These are phyloP conservation scores for Macrosteles quadrilineatus DNA, from an alignment of 1,140 invertebrate genomes.

Conservation along the genomic window DNA sequence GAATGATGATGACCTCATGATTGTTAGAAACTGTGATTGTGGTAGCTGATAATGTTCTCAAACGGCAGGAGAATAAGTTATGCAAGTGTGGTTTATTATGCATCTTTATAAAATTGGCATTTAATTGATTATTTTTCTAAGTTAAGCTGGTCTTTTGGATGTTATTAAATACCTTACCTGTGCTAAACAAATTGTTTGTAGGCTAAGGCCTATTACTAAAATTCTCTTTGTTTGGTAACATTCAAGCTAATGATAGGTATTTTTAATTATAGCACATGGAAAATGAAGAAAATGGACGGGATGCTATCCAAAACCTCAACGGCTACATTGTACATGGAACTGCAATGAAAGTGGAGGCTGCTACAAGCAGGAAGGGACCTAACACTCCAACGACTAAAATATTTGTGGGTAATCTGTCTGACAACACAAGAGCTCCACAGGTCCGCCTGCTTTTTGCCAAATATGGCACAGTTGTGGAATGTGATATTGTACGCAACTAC, in stretches of 20 bases:
- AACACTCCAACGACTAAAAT: slow-evolving; percentile 86
- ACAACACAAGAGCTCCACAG: slow-evolving; percentile 84
- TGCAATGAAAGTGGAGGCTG: slow-evolving; percentile 89
- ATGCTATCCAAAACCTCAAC: slow-evolving; percentile 90
- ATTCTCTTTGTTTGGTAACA: slow-evolving; percentile 6
- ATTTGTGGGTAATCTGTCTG: slow-evolving; percentile 86
- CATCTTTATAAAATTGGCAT: no score
- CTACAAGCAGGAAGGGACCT: slow-evolving; percentile 79
- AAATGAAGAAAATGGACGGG: slow-evolving; percentile 85
- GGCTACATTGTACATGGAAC: slow-evolving; percentile 83
- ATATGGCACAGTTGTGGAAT: slow-evolving; percentile 86
- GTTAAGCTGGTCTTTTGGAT: no score
- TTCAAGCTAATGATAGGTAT: no score
- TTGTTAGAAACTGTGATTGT: no score
- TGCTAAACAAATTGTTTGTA: no score
- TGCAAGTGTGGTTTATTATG: no score
- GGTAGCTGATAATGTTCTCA: no score
- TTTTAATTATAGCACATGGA: slow-evolving; percentile 77
- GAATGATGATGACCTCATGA: no score
- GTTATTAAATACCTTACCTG: no score
- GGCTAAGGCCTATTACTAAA: no score
- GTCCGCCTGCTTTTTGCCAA: slow-evolving; percentile 84
- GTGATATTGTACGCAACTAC: slow-evolving; percentile 89
- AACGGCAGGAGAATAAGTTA: no score
- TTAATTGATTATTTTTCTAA: no score